These are phyloP conservation scores for Seriola aureovittata DNA, from an alignment of 2,113 vertebrate species.

Conservation along the genomic window DNA sequence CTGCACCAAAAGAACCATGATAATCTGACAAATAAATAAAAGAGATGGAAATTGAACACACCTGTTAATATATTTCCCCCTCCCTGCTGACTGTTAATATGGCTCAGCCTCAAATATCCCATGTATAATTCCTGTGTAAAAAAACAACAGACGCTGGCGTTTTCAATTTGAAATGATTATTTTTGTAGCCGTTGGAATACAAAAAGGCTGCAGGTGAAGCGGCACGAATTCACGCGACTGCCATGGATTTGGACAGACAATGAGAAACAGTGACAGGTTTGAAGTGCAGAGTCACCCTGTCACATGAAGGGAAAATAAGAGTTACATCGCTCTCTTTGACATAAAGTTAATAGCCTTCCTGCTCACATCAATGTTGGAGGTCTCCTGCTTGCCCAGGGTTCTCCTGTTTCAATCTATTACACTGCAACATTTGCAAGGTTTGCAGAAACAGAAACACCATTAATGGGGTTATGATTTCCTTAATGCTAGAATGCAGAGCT, in stretches of 20 bases:
- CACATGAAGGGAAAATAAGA: slow-evolving; percentile 9
- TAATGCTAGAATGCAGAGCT: neutral
- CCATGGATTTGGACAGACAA: slow-evolving; percentile 34
- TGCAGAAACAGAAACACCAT: neutral
- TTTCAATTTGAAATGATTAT: slow-evolving; percentile 74
- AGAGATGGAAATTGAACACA: slow-evolving; percentile 55
- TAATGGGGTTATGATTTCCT: slow-evolving; percentile 16
- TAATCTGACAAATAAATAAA: slow-evolving; percentile 64
- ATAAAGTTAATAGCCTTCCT: slow-evolving; percentile 11
- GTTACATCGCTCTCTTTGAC: slow-evolving; percentile 6
- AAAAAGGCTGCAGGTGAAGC: slow-evolving; percentile 42
- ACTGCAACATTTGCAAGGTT: slow-evolving; percentile 17
- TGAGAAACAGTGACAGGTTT: slow-evolving; percentile 5
- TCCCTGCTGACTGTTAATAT: slow-evolving; percentile 29
- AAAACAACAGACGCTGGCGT: slow-evolving; percentile 51
- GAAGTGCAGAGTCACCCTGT: slow-evolving; percentile 6
- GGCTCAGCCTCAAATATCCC: slow-evolving; percentile 51
- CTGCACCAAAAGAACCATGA: slow-evolving; percentile 31
- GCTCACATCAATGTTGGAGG: slow-evolving; percentile 27
- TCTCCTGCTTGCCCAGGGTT: slow-evolving; percentile 9
- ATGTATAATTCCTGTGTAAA: slow-evolving; percentile 63
- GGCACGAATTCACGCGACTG: slow-evolving; percentile 15
- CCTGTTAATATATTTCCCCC: slow-evolving; percentile 41
- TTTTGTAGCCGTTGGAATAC: slow-evolving; percentile 62
- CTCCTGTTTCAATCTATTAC: neutral